Conservation (phyloP, 2,797 vertebrate genomes). For the Betta splendens region DNA sequence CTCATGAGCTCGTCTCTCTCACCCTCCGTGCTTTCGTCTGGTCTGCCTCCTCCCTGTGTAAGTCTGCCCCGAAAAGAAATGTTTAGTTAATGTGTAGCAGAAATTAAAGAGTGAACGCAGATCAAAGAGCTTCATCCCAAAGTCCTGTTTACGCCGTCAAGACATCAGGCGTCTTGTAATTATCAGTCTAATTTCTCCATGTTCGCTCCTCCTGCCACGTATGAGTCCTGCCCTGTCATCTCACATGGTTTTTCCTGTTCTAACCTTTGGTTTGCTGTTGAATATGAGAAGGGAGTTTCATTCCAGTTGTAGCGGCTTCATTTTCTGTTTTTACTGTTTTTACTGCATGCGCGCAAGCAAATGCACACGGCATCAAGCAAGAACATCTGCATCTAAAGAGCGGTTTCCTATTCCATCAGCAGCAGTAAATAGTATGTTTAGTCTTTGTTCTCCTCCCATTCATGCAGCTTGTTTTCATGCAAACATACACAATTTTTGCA, state of each 20-base stretch:
- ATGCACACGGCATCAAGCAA: conserved; percentile 20
- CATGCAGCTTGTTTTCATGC: conserved; percentile 15
- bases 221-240: conserved; percentile 25
- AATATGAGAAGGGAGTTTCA: neutral
- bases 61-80: conserved; percentile 30
- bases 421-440: conserved; percentile 45
- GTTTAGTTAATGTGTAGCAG: conserved; percentile 39
- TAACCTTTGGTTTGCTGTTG: conserved; percentile 10
- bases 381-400: conserved; percentile 11
- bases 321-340: neutral
- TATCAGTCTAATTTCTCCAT: conserved; percentile 38
- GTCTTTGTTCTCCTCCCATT: conserved; percentile 31
- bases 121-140: conserved; percentile 51
- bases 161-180: conserved; percentile 51
- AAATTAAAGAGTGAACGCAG: conserved; percentile 41
- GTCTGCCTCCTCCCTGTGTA: conserved; percentile 1
- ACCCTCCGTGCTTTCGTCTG: conserved; percentile 42
- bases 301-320: neutral
- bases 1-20: conserved; percentile 20
- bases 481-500: conserved; percentile 24
- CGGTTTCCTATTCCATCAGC: conserved; percentile 44
- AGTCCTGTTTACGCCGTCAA: conserved; percentile 41
- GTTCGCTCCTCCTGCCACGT: conserved; percentile 14
- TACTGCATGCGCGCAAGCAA: neutral
- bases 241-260: neutral